Evolutionary conservation across 2,888 invertebrate species (phyloP), one percentile per base, ranked within the genome.

Genomic region (Apodemia duryi): DNA sequence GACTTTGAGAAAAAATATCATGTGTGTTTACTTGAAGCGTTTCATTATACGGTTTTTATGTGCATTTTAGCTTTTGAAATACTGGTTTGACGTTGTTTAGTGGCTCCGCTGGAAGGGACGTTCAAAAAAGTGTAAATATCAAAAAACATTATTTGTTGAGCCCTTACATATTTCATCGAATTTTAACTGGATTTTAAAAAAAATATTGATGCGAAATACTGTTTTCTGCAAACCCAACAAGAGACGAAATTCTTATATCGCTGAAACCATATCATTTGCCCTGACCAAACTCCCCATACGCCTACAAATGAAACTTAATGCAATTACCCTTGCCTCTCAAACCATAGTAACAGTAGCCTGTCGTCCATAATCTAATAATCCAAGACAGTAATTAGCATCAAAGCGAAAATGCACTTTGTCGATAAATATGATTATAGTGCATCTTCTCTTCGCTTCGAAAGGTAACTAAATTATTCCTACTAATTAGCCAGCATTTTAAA

Each of bases 401-500:
- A 57, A 57, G 57, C 11, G 11, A 13, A 57, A 57, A 57, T 57
- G 57, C 57, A 57, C 57, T 57, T 32, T 32, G 32, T 32, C 28
- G 32, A 29, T 32, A 32, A 57, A 57, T 57, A 57, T 57, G 57
- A 57, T 57, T 57, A 57, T 9, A 57, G 6, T 49, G 29, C 57
- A 32, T 57, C 32, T 57, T 49, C 46, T 46, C 46, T 49, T 49
- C 49, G 49, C 49, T 49, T 32, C 29, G 57, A 67, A 63, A 43
- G 67, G 70, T 70, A 73, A 73, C 73, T 72, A 67, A 72, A 71
- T 72, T 71, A 73, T 69, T 72, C 71, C 70, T 69, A 68, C 74
- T 75, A 75, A 76, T 75, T 75, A 74, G 73, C 72, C 71, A 70
- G 70, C 71, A 73, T 75, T 76, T 76, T 73, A 73, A 75, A 76